phyloP scores from a whole-genome alignment of 2,888 invertebrate genomes.

The Apoderus coryli region DNA sequence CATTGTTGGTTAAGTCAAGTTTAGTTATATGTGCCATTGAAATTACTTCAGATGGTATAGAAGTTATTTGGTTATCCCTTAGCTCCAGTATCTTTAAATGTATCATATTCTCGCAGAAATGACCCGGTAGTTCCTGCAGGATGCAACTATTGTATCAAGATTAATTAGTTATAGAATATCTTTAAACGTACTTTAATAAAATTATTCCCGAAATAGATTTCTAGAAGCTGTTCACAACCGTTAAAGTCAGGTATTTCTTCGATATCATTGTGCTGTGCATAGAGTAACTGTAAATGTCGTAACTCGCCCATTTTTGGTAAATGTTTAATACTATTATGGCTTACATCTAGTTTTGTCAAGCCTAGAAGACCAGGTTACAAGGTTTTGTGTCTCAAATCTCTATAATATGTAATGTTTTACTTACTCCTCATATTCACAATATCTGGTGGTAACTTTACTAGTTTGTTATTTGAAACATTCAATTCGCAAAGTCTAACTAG shows the following conservation, averaged over 20 bases:
- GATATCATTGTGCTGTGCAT: constrained; percentile 73
- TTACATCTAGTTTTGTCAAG: constrained; percentile 57
- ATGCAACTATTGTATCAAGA: not conserved
- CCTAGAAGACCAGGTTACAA: constrained; percentile 32
- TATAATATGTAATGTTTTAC: constrained; percentile 6
- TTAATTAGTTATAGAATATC: not conserved
- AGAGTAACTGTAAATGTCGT: constrained; percentile 57
- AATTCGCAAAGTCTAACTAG: constrained; percentile 61
- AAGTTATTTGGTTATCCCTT: constrained; percentile 64
- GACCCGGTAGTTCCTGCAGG: constrained; percentile 51
- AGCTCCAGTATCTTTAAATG: constrained; percentile 63
- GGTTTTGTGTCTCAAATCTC: not conserved
- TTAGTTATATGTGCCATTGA: constrained; percentile 61
- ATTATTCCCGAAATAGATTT: constrained; percentile 75
- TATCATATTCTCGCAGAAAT: constrained; percentile 56
- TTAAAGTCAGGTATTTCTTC: constrained; percentile 58
- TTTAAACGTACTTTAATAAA: constrained; percentile 44
- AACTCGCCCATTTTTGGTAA: constrained; percentile 58
- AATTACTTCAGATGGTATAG: constrained; percentile 65
- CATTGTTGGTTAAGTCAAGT: constrained; percentile 73
- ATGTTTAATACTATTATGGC: constrained; percentile 51
- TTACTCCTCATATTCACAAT: constrained; percentile 70
- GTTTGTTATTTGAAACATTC: constrained; percentile 58
- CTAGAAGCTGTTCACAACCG: constrained; percentile 61
- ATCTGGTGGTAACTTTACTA: constrained; percentile 63